These are phyloP conservation scores for Calcarius ornatus DNA, from an alignment of 2,113 vertebrate species.

Conservation along the genomic window DNA sequence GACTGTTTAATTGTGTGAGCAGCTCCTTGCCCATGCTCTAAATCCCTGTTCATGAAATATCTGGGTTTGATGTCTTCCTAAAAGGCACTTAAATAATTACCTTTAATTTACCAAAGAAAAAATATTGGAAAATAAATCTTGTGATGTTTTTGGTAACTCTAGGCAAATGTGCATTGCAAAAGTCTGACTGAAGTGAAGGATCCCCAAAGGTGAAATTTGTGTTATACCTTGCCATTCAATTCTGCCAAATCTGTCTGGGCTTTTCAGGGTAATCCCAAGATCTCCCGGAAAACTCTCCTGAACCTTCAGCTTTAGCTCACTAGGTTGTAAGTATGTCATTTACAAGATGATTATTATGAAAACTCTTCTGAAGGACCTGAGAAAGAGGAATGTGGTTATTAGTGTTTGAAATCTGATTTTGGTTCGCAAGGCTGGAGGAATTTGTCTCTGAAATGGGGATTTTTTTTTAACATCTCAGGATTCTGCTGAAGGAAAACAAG, in stretches of 20 bases:
- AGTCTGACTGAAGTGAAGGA: neutral
- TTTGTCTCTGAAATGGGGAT: neutral
- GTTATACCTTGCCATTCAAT: rapidly evolving
- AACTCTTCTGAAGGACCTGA: neutral
- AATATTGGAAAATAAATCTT: neutral
- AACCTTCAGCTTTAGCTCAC: neutral
- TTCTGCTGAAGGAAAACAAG: neutral
- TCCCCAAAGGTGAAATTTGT: neutral
- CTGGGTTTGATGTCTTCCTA: neutral
- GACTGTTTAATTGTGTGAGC: neutral
- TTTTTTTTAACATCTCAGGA: neutral
- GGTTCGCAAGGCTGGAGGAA: neutral
- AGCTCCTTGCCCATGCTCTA: neutral
- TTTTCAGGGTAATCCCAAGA: neutral
- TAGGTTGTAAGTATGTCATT: neutral
- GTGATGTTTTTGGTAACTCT: neutral
- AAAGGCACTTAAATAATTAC: neutral
- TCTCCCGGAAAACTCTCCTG: neutral
- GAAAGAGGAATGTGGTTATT: neutral
- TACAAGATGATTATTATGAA: neutral
- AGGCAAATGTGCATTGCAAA: neutral
- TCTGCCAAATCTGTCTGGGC: neutral
- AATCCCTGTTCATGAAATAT: neutral
- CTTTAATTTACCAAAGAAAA: neutral
- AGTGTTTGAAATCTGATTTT: neutral